Evolutionary conservation across 1,140 invertebrate species (phyloP).

Genomic region (Saccostrea cuccullata): DNA sequence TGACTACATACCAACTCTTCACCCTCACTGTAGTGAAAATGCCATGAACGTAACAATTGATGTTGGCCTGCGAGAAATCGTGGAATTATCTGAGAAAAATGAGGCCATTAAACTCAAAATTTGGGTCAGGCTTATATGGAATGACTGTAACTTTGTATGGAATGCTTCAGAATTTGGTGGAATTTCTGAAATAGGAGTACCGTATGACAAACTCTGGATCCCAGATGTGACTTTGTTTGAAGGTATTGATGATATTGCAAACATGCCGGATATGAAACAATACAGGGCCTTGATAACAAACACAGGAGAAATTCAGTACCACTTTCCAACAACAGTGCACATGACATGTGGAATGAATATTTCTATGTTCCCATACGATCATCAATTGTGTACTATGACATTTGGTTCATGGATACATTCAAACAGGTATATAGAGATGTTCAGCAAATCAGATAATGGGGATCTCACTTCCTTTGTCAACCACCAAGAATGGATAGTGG

Average conservation of each 20-base stretch:
- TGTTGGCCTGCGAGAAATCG: not conserved
- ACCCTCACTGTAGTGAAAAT: not conserved
- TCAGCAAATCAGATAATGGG: not conserved
- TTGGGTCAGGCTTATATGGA: constrained; percentile 54
- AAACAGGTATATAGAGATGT: not conserved
- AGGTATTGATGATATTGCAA: not conserved
- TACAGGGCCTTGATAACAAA: too few species aligned
- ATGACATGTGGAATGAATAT: not conserved
- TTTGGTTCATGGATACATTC: not conserved
- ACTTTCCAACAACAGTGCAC: too few species aligned
- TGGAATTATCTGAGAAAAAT: not conserved
- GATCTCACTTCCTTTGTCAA: not conserved
- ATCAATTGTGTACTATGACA: not conserved
- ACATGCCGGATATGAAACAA: too few species aligned
- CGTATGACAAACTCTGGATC: constrained; percentile 65
- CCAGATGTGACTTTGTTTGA: constrained; percentile 92
- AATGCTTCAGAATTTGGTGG: constrained; percentile 59
- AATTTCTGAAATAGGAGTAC: constrained; percentile 62
- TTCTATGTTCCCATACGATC: not conserved
- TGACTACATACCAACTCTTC: not conserved
- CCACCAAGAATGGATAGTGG: not conserved
- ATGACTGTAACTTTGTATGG: constrained; percentile 66
- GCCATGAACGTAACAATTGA: not conserved
- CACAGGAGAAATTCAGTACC: too few species aligned
- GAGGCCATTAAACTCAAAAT: constrained; percentile 2